Conservation (phyloP, 2,888 invertebrate genomes). For the Hyposoter dolosus region DNA sequence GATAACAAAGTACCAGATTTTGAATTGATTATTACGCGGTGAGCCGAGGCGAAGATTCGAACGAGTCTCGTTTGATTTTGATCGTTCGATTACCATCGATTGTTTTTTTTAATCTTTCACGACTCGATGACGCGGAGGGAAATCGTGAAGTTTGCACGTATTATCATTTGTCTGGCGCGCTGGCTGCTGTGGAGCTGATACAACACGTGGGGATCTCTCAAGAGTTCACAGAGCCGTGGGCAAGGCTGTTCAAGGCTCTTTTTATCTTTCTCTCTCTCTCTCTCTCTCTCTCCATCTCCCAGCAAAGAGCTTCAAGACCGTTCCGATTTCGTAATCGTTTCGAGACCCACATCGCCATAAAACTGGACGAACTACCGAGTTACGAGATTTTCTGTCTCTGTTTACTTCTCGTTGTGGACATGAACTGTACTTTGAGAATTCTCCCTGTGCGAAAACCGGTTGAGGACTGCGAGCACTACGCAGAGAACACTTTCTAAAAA, state of each 20-base stretch:
- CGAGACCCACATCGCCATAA: constrained; percentile 46
- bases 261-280: constrained; percentile 5
- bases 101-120: background rate
- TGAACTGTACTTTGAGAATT: constrained; percentile 2
- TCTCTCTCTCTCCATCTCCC: background rate
- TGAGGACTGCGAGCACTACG: background rate
- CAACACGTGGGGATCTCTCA: constrained; percentile 48
- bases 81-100: background rate
- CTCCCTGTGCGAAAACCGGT: background rate
- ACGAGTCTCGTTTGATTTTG: background rate
- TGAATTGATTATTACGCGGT: background rate
- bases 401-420: background rate
- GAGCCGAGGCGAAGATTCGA: background rate
- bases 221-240: constrained; percentile 72
- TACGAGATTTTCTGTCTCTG: constrained; percentile 9
- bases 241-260: constrained; percentile 82
- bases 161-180: constrained; percentile 38
- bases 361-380: constrained; percentile 43
- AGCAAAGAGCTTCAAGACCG: constrained; percentile 25
- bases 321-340: constrained; percentile 64
- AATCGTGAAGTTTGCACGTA: constrained; percentile 26
- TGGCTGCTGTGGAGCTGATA: constrained; percentile 29
- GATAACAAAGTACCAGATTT: background rate
- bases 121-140: constrained; percentile 35
- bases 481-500: constrained; percentile 39